Evolutionary conservation across 2,888 invertebrate genomes (phyloP), one percentile per base, ranked within the genome.

Genomic region (Drosophila peninsularis): DNA sequence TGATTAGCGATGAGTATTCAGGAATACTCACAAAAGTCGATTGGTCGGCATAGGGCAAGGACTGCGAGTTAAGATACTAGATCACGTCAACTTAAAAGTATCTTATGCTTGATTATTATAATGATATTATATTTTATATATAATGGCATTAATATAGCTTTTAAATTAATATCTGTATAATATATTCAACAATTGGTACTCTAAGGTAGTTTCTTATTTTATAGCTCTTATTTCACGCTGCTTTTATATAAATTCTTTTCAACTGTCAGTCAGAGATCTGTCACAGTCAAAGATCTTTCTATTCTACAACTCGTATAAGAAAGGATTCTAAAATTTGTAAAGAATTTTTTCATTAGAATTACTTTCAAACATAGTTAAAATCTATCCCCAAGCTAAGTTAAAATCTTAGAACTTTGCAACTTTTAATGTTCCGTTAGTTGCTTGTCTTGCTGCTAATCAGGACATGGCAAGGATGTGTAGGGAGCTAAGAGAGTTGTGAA

Each of bases 371-470:
- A 6, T 44, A 27, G n/a, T 11, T 17, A 17, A 47, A 30, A 47
- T 30, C 45, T 30, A 6, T 47, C 11, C 30, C 9, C 11, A n/a
- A 17, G 45, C 17, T 17, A 27, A 47, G 45, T 10, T 27, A 24
- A 27, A 30, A 11, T 47, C 17, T 6, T 30, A 30, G 17, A 47
- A 32, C 17, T 47, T 47, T 19, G 11, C 45, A 17, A 11, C 42
- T 42, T 14, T 45, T 10, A 17, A 17, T 45, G 45, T 30, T 47
- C 17, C 17, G 45, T 17, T 0, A 30, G 27, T 45, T 11, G n/a
- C 27, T 32, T 47, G 11, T 6, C 30, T 30, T 30, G 19, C 39
- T 39, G 53, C 53, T 54, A 54, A 54, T 54, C 53, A 54, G 13
- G 30, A 14, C 30, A 13, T 13, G 30, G 17, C 17, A 32, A 17